Conservation (phyloP, 2,113 vertebrate species). For the Anoura caudifer region DNA sequence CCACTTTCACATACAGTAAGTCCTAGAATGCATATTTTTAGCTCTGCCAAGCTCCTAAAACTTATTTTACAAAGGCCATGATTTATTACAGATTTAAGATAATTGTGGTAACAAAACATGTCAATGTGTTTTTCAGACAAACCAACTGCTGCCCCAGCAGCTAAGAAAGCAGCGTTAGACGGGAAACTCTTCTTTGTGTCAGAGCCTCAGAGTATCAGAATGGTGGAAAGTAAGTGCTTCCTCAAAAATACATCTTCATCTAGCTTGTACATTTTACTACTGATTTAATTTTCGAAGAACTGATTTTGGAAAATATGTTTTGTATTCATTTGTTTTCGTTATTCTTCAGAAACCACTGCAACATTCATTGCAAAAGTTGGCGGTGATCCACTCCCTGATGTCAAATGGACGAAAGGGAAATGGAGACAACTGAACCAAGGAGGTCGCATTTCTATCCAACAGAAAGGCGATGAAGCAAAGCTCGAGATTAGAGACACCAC, state of each 20-base stretch:
- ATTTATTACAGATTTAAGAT: background rate
- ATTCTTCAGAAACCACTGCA: slow-evolving; percentile 88
- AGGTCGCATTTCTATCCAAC: slow-evolving; percentile 90
- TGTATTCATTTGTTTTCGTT: slow-evolving; percentile 53
- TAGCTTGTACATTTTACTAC: background rate
- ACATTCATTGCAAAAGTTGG: slow-evolving; percentile 98
- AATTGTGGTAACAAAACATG: background rate
- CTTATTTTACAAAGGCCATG: background rate
- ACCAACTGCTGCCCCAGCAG: slow-evolving; percentile 78
- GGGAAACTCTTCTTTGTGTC: slow-evolving; percentile 95
- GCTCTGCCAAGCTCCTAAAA: background rate
- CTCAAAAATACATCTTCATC: background rate
- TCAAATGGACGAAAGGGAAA: slow-evolving; percentile 99
- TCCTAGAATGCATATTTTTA: background rate
- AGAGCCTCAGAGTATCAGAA: slow-evolving; percentile 88
- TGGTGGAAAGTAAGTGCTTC: slow-evolving; percentile 91
- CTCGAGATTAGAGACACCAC: slow-evolving; percentile 91
- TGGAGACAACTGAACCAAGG: slow-evolving; percentile 98
- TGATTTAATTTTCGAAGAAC: background rate
- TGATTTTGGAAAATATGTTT: background rate
- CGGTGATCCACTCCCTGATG: slow-evolving; percentile 95
- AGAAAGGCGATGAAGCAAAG: slow-evolving; percentile 92
- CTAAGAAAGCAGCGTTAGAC: slow-evolving; percentile 84
- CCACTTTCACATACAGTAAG: background rate
- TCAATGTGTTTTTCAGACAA: slow-evolving; percentile 85